Evolutionary conservation across 2,113 vertebrate species (phyloP).

Genomic region (Chlamydotis undulata): DNA sequence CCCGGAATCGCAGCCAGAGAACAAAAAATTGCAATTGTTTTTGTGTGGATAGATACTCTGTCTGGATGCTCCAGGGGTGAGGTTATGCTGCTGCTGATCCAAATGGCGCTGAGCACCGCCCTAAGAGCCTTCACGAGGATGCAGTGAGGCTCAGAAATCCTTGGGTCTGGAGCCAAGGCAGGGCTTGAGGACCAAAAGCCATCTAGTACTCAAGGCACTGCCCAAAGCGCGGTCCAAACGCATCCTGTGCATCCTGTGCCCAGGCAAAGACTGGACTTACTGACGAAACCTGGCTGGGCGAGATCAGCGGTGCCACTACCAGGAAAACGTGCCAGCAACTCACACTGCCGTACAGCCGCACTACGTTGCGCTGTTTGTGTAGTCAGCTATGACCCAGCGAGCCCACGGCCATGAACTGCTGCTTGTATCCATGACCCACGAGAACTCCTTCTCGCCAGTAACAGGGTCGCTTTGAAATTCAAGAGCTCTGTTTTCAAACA

Average conservation of each 20-base stretch:
- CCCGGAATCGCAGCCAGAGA: conserved; percentile 23
- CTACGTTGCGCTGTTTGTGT: neutral
- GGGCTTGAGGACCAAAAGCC: neutral
- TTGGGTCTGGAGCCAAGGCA: neutral
- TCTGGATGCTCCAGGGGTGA: conserved; percentile 51
- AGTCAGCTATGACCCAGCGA: neutral
- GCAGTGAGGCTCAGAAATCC: neutral
- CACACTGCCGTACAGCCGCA: neutral
- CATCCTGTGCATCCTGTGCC: neutral
- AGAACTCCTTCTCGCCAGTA: neutral
- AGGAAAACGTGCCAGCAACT: neutral
- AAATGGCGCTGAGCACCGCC: neutral
- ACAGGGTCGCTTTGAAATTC: neutral
- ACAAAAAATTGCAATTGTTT: conserved; percentile 12
- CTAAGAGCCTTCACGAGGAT: neutral
- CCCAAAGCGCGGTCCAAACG: neutral
- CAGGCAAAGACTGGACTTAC: neutral
- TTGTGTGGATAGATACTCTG: conserved; percentile 16
- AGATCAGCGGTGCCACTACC: neutral
- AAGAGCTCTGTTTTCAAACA: neutral
- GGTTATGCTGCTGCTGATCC: conserved; percentile 56
- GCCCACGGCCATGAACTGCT: neutral
- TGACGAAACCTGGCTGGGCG: neutral
- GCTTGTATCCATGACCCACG: neutral
- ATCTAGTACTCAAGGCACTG: no score